A percentile compares a stretch with the other conserved stretches of the same genome.
These are phyloP conservation scores for Harpalus rufipes DNA, from an alignment of 2,888 invertebrate genomes.

Conservation along the genomic window DNA sequence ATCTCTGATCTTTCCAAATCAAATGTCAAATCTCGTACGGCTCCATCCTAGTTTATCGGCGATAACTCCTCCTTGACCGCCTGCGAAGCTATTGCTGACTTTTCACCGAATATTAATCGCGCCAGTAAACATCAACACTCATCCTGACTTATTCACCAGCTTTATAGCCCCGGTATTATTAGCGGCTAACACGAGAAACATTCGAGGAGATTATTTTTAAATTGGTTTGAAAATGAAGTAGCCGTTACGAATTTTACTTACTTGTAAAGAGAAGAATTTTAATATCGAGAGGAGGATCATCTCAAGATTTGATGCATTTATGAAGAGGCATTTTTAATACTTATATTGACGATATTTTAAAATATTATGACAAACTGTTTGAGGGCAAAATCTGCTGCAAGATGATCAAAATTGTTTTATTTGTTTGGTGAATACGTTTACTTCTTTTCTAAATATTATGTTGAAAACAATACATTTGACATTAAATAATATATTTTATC, in stretches of 20 bases:
- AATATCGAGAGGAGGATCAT: neutral
- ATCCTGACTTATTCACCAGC: slow-evolving; percentile 52
- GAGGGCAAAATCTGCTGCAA: too few species aligned
- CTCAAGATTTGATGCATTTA: too few species aligned
- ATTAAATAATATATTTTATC: too few species aligned
- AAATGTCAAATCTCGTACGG: neutral
- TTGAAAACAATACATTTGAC: too few species aligned
- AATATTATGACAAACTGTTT: too few species aligned
- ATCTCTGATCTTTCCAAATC: neutral
- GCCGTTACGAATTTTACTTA: slow-evolving; percentile 22
- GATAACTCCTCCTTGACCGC: slow-evolving; percentile 50
- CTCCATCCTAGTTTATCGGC: slow-evolving; percentile 42
- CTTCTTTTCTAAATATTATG: too few species aligned
- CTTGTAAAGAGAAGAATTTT: neutral
- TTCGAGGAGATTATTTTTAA: slow-evolving; percentile 39
- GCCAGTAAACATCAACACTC: slow-evolving; percentile 41
- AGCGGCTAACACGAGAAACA: slow-evolving; percentile 35
- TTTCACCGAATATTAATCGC: slow-evolving; percentile 59
- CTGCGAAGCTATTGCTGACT: slow-evolving; percentile 42
- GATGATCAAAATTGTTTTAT: too few species aligned
- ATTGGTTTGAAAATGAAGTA: slow-evolving; percentile 35
- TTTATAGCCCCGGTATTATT: slow-evolving; percentile 30
- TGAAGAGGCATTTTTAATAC: too few species aligned
- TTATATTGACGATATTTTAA: too few species aligned
- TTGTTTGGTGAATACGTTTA: too few species aligned